Base-by-base conservation (phyloP, 1,140 invertebrate species). In the Scaptodrosophila lebanonensis region DNA sequence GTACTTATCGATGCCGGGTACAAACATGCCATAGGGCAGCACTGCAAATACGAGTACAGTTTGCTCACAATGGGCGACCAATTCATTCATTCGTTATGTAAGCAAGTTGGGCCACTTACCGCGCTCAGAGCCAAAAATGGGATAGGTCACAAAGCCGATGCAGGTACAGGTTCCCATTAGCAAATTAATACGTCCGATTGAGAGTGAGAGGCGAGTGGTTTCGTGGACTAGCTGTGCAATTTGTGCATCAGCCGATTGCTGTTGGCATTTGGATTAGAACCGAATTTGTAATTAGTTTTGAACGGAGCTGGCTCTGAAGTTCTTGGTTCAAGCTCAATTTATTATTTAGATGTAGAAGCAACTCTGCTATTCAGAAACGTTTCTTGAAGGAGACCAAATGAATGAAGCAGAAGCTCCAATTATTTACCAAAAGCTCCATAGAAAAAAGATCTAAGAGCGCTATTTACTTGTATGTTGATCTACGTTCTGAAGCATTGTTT, bases 21-120 rank as follows among this genome's bases (percentile, higher is more conserved):
- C 32, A 58, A 77, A 70, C 70, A 77, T 83, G 38, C 83, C 83
- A 66, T 77, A 85, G 8, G 83, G 87, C 12, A 75, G 38, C 16
- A 85, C 84, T 86, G 17, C 8, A 36, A 20, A 33, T 12, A 9
- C 1, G 3, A 17, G 29, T 17, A 16, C 0, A 6, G 36, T 25
- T 22, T 29, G 25, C 17, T n/a, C n/a, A 15, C 2, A 32, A 15
- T 27, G 7, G 18, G 15, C 11, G 2, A 11, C 3, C 15, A 40
- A 40, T 11, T 38, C 11, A 38, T 15, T 11, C 6, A 36, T 3
- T 32, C 3, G 8, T 2, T 11, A 45, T n/a, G 8, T 25, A 1
- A 5, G 1, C 3, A 0, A 32, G 11, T 1, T 18, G 1, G 13
- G 16, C 36, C 2, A 18, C 58, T 38, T 18, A 83, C 79, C 79